Evolutionary conservation across 1,140 invertebrate species (phyloP).

Genomic region (Drosophila parabipectinata): DNA sequence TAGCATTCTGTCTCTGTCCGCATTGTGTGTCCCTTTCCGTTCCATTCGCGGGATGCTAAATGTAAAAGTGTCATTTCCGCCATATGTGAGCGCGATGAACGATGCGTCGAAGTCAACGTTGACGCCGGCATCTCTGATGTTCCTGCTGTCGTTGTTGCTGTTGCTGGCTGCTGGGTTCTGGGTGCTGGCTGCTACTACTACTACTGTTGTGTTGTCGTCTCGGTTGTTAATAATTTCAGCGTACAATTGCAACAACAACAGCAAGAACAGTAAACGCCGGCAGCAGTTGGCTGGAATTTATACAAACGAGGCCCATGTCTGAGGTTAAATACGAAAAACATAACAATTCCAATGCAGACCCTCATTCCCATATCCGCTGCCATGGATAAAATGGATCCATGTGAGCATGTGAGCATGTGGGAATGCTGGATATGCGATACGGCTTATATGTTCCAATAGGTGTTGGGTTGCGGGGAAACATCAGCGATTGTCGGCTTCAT

Average conservation of each 20-base stretch:
- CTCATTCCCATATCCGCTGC: conserved; percentile 8
- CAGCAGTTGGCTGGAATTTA: conserved; percentile 67
- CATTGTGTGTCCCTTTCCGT: conserved; percentile 16
- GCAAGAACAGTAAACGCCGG: conserved; percentile 34
- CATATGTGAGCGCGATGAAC: conserved; percentile 79
- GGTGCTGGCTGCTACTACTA: conserved; percentile 21
- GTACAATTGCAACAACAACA: conserved; percentile 66
- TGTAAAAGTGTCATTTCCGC: conserved; percentile 81
- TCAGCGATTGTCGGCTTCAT: conserved; percentile 57
- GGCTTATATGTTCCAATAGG: conserved; percentile 22
- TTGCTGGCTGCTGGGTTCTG: not conserved
- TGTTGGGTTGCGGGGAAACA: conserved; percentile 16
- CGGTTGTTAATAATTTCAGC: conserved; percentile 71
- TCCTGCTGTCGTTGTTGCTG: not conserved
- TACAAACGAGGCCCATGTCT: conserved; percentile 78
- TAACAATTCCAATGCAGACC: conserved; percentile 61
- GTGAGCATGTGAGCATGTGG: conserved; percentile 23
- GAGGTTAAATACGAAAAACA: conserved; percentile 81
- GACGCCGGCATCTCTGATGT: conserved; percentile 24
- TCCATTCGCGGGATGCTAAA: conserved; percentile 48
- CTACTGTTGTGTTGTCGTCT: conserved; percentile 16
- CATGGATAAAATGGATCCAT: conserved; percentile 52
- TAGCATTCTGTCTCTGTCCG: conserved; percentile 4
- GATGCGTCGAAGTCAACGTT: conserved; percentile 69
- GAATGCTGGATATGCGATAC: conserved; percentile 43